These are phyloP conservation scores for Polydesmus complanatus DNA, from an alignment of 2,888 invertebrate species.

Conservation along the genomic window DNA sequence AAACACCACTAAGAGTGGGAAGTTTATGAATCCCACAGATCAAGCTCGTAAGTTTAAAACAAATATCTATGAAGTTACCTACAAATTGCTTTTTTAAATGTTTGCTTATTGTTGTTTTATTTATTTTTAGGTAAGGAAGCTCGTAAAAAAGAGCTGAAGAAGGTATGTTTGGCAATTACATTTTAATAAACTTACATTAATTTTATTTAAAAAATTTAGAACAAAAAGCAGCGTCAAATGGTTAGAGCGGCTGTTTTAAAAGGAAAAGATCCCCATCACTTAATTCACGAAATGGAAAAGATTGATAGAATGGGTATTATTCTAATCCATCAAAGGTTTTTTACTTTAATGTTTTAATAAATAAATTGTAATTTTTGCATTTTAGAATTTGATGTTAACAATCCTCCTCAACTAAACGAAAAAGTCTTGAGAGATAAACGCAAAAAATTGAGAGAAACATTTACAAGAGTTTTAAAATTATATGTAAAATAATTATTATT, in stretches of 20 bases:
- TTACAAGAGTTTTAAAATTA: slow-evolving; percentile 83
- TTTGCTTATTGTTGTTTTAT: slow-evolving; percentile 7
- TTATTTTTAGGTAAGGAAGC: slow-evolving; percentile 75
- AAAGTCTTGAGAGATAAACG: slow-evolving; percentile 93
- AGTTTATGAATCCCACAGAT: slow-evolving; percentile 99
- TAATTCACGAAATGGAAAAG: slow-evolving; percentile 89
- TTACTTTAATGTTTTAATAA: not conserved
- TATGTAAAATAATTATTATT: slow-evolving; percentile 48
- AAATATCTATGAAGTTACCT: no score
- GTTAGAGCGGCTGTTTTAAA: slow-evolving; percentile 92
- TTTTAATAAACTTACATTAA: no score
- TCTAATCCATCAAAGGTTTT: slow-evolving; percentile 3
- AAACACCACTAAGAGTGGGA: slow-evolving; percentile 99
- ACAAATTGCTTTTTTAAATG: not conserved
- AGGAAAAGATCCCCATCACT: slow-evolving; percentile 91
- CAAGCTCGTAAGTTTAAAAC: slow-evolving; percentile 90
- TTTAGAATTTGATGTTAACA: slow-evolving; percentile 82
- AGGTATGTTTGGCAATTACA: no score
- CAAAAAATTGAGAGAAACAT: slow-evolving; percentile 85
- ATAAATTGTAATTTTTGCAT: slow-evolving; percentile 21
- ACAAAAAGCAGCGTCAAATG: slow-evolving; percentile 90
- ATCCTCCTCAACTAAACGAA: slow-evolving; percentile 88
- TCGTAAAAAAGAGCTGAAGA: slow-evolving; percentile 90
- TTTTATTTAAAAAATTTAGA: no score
- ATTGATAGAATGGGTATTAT: slow-evolving; percentile 90